A percentile compares a stretch with the other conserved stretches of the same genome.
These are phyloP conservation scores for Upupa epops DNA, from an alignment of 2,113 vertebrate genomes.

Conservation along the genomic window DNA sequence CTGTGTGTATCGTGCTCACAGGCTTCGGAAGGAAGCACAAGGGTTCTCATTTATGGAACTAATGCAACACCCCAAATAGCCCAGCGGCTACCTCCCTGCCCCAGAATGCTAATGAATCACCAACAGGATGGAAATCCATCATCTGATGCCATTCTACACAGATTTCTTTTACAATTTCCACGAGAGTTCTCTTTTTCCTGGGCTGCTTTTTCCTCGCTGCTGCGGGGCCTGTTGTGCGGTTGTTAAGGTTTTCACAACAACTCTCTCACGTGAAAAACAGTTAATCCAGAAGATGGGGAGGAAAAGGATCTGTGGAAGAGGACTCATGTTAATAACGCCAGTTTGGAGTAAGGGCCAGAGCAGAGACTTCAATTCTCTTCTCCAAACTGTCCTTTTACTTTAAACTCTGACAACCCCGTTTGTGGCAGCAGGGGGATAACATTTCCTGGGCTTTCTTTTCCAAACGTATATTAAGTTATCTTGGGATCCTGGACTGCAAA, in stretches of 20 bases:
- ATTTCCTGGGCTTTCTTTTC: not conserved
- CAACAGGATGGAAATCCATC: not conserved
- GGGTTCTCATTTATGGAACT: not conserved
- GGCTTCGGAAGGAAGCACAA: not conserved
- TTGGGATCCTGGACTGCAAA: not conserved
- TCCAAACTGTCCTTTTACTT: not conserved
- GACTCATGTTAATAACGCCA: not conserved
- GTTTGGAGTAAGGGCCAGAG: not conserved
- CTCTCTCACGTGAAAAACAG: too few relatives aligned
- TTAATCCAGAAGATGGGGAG: too few relatives aligned
- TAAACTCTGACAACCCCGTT: not conserved
- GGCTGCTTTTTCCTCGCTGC: too few relatives aligned
- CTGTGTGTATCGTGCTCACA: accelerated
- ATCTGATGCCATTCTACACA: not conserved
- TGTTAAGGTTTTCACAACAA: too few relatives aligned
- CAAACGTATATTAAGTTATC: not conserved
- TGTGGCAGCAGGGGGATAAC: not conserved
- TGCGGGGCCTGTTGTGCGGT: too few relatives aligned
- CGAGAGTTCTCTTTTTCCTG: too few relatives aligned
- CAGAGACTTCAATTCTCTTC: not conserved
- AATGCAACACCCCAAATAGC: not conserved
- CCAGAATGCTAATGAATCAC: not conserved
- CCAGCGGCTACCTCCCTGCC: not conserved
- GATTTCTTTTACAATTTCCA: too few relatives aligned
- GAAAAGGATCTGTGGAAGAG: not conserved